Percentiles rank a stretch among this genome's conserved stretches.
Conservation (phyloP, 2,113 vertebrate species). For the Oreotragus oreotragus region DNA sequence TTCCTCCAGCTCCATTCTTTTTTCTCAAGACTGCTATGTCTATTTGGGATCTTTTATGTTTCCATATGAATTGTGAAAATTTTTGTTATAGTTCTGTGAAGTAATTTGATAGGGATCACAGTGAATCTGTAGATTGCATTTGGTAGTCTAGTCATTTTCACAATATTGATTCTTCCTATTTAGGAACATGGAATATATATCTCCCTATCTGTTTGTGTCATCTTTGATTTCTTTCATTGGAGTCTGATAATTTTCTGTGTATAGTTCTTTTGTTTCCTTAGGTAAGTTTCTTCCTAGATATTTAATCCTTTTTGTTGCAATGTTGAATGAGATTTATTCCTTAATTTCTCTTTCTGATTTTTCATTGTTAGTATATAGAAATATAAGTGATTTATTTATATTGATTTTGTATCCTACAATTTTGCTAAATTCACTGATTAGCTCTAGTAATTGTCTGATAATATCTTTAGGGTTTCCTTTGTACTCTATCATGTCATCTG, state of each 20-base stretch:
- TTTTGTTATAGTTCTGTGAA: neutral
- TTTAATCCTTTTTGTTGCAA: neutral
- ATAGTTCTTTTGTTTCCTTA: neutral
- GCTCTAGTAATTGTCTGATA: neutral
- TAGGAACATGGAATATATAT: neutral
- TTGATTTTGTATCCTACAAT: neutral
- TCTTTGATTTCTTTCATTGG: neutral
- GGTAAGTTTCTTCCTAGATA: neutral
- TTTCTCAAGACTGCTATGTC: neutral
- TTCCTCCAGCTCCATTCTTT: neutral
- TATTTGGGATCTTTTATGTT: neutral
- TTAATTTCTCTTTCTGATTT: neutral
- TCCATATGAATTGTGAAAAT: neutral
- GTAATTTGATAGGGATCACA: neutral
- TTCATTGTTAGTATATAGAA: neutral
- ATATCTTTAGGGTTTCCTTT: neutral
- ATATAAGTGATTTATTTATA: neutral
- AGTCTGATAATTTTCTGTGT: neutral
- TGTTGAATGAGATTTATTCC: neutral
- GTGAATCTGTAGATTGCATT: neutral
- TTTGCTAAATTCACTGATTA: neutral
- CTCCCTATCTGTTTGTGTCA: neutral
- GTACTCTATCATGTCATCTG: neutral
- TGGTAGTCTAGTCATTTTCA: neutral
- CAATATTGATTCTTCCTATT: neutral